phyloP scores from a whole-genome alignment of 1,140 invertebrate species.

The Bombus confusus region DNA sequence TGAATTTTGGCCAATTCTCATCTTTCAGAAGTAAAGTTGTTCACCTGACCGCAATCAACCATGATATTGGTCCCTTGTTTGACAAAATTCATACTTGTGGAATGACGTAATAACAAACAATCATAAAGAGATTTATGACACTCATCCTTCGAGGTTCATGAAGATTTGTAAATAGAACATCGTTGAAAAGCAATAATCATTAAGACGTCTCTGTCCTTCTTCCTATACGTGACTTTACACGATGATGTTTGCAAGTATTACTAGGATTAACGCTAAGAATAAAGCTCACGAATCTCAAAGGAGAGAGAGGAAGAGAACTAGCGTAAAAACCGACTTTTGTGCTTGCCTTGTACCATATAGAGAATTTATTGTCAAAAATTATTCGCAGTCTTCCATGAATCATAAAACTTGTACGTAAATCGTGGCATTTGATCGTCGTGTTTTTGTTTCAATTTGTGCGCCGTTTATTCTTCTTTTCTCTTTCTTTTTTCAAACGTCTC shows the following conservation, averaged over 20 bases:
- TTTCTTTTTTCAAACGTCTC: conserved; percentile 2
- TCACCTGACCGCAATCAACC: no score
- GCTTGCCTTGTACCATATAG: conserved; percentile 7
- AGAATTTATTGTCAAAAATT: neutral
- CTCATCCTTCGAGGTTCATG: conserved; percentile 17
- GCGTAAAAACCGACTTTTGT: neutral
- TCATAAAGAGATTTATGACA: neutral
- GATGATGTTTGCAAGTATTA: conserved; percentile 37
- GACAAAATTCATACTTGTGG: neutral
- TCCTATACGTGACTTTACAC: conserved; percentile 3
- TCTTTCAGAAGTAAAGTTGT: no score
- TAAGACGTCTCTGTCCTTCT: neutral
- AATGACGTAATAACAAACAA: neutral
- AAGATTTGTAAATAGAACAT: conserved; percentile 25
- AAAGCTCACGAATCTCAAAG: neutral
- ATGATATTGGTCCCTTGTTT: neutral
- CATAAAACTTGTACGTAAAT: neutral
- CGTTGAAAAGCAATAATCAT: conserved; percentile 24
- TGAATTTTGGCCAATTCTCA: no score
- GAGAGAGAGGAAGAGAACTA: neutral
- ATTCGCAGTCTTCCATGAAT: neutral
- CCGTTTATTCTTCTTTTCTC: neutral
- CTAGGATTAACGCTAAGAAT: neutral
- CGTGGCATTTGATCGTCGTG: conserved; percentile 31
- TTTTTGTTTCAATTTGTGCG: neutral